Evolutionary conservation across 53 echinoderm and acorn worm genomes (phyloP), one percentile per base, ranked within the genome.

Genomic region (Astropecten irregularis): DNA sequence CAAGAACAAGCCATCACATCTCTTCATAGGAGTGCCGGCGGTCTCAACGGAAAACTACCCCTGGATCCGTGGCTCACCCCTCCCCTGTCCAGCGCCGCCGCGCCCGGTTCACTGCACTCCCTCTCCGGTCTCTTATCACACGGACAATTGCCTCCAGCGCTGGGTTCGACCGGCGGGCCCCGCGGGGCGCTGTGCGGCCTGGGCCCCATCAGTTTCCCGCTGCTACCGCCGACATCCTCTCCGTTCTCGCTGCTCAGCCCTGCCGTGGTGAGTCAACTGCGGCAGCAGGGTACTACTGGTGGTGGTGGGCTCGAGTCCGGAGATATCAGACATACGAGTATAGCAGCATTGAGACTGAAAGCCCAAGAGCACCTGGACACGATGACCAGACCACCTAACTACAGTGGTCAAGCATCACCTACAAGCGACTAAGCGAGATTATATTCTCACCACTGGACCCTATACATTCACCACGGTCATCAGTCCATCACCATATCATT

Each of bases 41-140:
- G 30, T 26, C 27, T 55, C 16, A 66, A 50, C 65, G 66, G 21
- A 15, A 65, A 76, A 40, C 86, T 85, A 26, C 68, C 85, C 16
- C 54, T 90, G 15, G 90, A 90, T 29, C 90, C 90, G 5, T 90
- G 90, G 90, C 79, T 90, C 15, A 85, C 90, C 18, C 38, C 58
- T 26, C 74, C 74, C 39, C 61, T 79, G 62, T 62, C 79, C 32
- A 79, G 26, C 60, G 58, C 88, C 10, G 60, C 73, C 7, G 44
- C 68, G 2, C 42, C 79, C 39, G 48, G 55, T 23, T 21, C 85
- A 0, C 38, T 54, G 21, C 70, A 58, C 32, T 67, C 79, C 3
- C 59, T 85, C 15, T 81, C 85, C 9, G 71, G 85, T 16, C 76
- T 84, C 28, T 50, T 90, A 1, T 35, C 90, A 0, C 83, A 46